phyloP scores from a whole-genome alignment of 2,113 vertebrate genomes.

The Phoxinus phoxinus region DNA sequence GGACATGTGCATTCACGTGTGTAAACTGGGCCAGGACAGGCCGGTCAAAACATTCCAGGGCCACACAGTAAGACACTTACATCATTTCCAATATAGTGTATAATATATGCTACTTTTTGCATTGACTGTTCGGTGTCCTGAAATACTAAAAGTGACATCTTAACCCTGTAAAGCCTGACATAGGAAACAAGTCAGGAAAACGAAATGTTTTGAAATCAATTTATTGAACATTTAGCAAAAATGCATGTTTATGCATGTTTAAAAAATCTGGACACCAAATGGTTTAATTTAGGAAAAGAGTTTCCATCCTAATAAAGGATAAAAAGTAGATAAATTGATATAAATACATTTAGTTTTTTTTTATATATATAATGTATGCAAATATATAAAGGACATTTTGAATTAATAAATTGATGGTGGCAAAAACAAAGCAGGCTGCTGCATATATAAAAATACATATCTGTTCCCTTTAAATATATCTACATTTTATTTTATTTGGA shows the following conservation, averaged over 20 bases:
- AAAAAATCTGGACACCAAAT: no score
- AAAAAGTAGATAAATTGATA: neutral
- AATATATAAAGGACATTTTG: neutral
- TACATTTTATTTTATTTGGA: neutral
- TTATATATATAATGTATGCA: neutral
- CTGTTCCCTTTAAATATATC: neutral
- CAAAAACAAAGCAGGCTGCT: neutral
- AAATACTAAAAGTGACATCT: neutral
- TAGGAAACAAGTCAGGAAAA: neutral
- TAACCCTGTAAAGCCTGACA: neutral
- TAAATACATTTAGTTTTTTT: neutral
- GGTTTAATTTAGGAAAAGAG: neutral
- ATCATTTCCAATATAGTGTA: neutral
- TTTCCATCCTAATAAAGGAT: neutral
- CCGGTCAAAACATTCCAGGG: slow-evolving; percentile 99
- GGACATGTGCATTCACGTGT: slow-evolving; percentile 99
- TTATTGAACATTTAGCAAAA: neutral
- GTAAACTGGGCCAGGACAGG: slow-evolving; percentile 94
- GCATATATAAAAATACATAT: neutral
- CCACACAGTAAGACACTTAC: slow-evolving; percentile 83
- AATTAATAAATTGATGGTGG: neutral
- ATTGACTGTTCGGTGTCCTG: neutral
- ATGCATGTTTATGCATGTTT: no score
- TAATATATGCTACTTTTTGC: neutral
- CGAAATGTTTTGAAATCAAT: neutral